These are phyloP conservation scores for Diabrotica balteata DNA, from an alignment of 2,888 invertebrate species.

Conservation along the genomic window DNA sequence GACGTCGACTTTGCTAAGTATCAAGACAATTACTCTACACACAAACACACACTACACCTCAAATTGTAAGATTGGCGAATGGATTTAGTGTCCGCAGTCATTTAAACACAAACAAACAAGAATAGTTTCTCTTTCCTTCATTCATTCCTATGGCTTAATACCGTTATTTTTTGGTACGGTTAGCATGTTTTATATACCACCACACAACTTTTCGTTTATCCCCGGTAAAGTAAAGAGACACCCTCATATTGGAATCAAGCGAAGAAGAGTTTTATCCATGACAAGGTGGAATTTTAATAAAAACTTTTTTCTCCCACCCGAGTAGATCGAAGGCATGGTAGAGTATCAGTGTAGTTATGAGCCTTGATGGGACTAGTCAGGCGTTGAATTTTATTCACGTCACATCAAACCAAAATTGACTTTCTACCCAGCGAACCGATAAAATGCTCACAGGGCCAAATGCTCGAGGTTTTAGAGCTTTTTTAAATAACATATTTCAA, in stretches of 20 bases:
- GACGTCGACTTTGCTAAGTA: too few relatives aligned
- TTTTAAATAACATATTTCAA: slow-evolving; percentile 37
- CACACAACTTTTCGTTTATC: neutral
- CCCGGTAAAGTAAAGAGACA: neutral
- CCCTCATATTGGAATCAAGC: slow-evolving; percentile 2
- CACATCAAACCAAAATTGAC: slow-evolving; percentile 60
- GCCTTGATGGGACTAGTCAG: slow-evolving; percentile 53
- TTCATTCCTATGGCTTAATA: too few relatives aligned
- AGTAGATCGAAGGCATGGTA: slow-evolving; percentile 18
- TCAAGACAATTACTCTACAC: too few relatives aligned
- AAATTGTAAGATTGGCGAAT: too few relatives aligned
- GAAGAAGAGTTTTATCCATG: slow-evolving; percentile 12
- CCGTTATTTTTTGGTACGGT: too few relatives aligned
- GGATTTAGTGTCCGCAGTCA: too few relatives aligned
- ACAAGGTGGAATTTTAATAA: slow-evolving; percentile 35
- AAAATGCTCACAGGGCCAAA: slow-evolving; percentile 49
- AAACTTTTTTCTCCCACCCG: slow-evolving; percentile 26
- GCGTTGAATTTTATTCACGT: slow-evolving; percentile 59
- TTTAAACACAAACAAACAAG: too few relatives aligned
- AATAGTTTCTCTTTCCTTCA: too few relatives aligned
- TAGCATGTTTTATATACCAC: too few relatives aligned
- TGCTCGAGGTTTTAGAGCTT: slow-evolving; percentile 30
- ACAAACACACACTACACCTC: too few relatives aligned
- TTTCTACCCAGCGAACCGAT: slow-evolving; percentile 58
- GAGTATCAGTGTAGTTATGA: slow-evolving; percentile 50